Conservation (phyloP, 2,797 vertebrate genomes). For the Lacerta agilis region DNA sequence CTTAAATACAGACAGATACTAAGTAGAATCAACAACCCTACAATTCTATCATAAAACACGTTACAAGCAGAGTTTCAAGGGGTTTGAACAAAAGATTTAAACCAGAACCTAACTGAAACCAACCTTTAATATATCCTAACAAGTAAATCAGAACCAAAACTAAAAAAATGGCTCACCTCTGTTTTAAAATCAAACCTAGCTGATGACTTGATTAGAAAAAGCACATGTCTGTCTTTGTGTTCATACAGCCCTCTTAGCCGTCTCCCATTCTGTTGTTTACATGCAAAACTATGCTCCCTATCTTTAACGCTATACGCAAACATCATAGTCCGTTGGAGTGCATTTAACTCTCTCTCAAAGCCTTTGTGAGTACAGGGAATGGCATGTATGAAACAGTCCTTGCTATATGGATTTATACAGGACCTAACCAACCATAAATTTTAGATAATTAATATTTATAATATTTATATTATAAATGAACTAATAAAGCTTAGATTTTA, state of each 20-base stretch:
- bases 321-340: background rate
- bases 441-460: background rate
- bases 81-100: background rate
- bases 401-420: background rate
- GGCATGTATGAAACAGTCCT: background rate
- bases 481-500: background rate
- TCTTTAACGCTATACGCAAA: background rate
- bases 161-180: too few relatives aligned
- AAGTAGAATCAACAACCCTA: background rate
- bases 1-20: slow-evolving; percentile 2
- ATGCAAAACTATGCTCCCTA: background rate
- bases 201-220: background rate
- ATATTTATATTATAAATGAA: too few relatives aligned
- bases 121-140: background rate
- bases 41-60: background rate
- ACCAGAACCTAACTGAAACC: background rate
- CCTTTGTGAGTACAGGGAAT: background rate
- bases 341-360: background rate
- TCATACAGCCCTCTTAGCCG: background rate
- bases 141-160: background rate
- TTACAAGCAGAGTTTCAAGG: background rate
- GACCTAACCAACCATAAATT: background rate
- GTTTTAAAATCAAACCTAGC: background rate
- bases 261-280: background rate
- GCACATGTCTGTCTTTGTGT: background rate